Evolutionary conservation across 1,140 invertebrate species (phyloP).

Genomic region (Hylaeus anthracinus): DNA sequence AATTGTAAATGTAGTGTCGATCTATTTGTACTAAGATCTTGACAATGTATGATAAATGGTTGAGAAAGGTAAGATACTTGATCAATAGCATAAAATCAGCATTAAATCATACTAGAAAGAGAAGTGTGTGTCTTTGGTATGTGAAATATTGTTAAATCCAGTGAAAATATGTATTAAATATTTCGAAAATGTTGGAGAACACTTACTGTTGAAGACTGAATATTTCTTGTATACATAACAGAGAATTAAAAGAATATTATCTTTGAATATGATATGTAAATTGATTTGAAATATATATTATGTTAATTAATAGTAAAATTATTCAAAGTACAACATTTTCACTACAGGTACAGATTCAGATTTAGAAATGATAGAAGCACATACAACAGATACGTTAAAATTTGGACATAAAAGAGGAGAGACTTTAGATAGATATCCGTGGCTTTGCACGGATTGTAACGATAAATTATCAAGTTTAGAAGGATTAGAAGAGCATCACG

Average conservation of each 20-base stretch:
- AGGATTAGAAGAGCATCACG: slow-evolving; percentile 81
- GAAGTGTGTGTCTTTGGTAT: too few relatives aligned
- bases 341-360: slow-evolving; percentile 75
- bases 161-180: too few relatives aligned
- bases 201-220: too few relatives aligned
- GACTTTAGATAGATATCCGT: slow-evolving; percentile 81
- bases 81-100: too few relatives aligned
- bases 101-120: too few relatives aligned
- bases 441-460: slow-evolving; percentile 83
- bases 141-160: too few relatives aligned
- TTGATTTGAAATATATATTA: not conserved
- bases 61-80: too few relatives aligned
- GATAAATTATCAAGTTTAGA: slow-evolving; percentile 80
- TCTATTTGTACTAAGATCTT: too few relatives aligned
- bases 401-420: slow-evolving; percentile 64
- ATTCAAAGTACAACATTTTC: slow-evolving; percentile 18
- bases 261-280: not conserved
- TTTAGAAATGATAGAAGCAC: slow-evolving; percentile 74
- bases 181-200: too few relatives aligned
- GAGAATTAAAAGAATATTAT: not conserved
- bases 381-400: slow-evolving; percentile 59
- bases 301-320: not conserved
- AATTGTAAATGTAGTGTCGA: too few relatives aligned
- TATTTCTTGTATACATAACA: not conserved
- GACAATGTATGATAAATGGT: too few relatives aligned